Base-by-base conservation (phyloP, 1,140 invertebrate species). In the Lutraria rhynchaena region DNA sequence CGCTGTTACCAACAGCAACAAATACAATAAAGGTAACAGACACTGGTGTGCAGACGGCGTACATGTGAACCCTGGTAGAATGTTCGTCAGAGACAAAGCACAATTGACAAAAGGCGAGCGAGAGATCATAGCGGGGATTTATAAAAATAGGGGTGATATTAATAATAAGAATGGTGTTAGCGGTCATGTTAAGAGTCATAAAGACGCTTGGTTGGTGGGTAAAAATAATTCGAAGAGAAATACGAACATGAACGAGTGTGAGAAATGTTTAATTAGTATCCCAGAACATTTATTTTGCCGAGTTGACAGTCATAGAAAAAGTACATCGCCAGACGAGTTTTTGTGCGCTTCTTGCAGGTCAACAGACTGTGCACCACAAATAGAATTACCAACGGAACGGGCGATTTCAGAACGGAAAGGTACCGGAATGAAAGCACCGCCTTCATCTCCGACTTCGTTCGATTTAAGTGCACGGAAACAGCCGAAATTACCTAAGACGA, bases 81-180 rank as follows among this genome's bases (percentile, higher is more conserved):
- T 89, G 89, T 90, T 90, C 57, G 29, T 88, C 3, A 58, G 87
- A 29, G 88, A 90, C 73, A 89, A 90, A 61, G 86, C 85, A 7
- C 81, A 81, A n/a, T 77, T 90, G 19, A 90, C 89, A n/a, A 88
- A 88, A 77, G 89, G 89, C 2, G 89, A 90, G 75, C 77, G 85
- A 35, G 89, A 90, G 73, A 90, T 90, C 33, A 90, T 90, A 35
- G 83, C 87, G 31, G 89, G 89, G 17, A 90, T 90, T 35, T 89
- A 85, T 82, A 86, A 83, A 73, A 90, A 90, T 70, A 73, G 89
- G 44, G 86, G 89, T 15, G 87, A 90, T 70, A 33, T 86, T 7
- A 41, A 41, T 60, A 17, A 19, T n/a, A 74, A 51, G 63, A 63
- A 49, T 53, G 49, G 69, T 17, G 9, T 49, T 41, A 31, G 65